phyloP scores from a whole-genome alignment of 2,797 vertebrate genomes.

The Molossus molossus region DNA sequence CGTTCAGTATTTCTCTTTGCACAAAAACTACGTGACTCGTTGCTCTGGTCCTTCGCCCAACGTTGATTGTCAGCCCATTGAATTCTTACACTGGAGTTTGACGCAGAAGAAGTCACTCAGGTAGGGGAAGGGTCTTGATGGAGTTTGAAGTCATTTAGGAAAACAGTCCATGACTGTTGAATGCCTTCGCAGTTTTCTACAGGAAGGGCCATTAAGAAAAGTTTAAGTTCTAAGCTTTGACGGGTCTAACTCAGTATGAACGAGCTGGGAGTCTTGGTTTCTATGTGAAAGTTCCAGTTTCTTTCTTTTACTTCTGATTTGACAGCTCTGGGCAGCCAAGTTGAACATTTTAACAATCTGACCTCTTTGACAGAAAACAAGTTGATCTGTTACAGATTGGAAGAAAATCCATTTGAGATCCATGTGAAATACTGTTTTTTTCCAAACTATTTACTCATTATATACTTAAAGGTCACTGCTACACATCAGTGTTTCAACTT shows the following conservation, averaged over 20 bases:
- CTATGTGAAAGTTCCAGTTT: not conserved
- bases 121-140: not conserved
- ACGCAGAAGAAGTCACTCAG: not conserved
- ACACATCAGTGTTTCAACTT: conserved; percentile 85
- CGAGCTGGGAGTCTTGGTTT: not conserved
- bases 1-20: not conserved
- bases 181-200: not conserved
- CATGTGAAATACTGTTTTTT: conserved; percentile 82
- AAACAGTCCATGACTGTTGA: not conserved
- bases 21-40: not conserved
- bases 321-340: not conserved
- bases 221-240: not conserved
- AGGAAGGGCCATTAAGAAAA: not conserved
- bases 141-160: not conserved
- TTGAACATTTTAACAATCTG: conserved; percentile 69
- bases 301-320: conserved; percentile 36
- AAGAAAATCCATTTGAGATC: conserved; percentile 77
- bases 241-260: not conserved
- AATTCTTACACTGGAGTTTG: not conserved
- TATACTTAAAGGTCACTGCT: conserved; percentile 88
- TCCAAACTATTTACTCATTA: conserved; percentile 79
- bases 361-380: conserved; percentile 63
- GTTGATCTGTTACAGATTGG: conserved; percentile 72
- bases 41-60: not conserved
- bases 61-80: not conserved